phyloP scores from a whole-genome alignment of 2,888 invertebrate genomes.

The Dichetophora obliterata region DNA sequence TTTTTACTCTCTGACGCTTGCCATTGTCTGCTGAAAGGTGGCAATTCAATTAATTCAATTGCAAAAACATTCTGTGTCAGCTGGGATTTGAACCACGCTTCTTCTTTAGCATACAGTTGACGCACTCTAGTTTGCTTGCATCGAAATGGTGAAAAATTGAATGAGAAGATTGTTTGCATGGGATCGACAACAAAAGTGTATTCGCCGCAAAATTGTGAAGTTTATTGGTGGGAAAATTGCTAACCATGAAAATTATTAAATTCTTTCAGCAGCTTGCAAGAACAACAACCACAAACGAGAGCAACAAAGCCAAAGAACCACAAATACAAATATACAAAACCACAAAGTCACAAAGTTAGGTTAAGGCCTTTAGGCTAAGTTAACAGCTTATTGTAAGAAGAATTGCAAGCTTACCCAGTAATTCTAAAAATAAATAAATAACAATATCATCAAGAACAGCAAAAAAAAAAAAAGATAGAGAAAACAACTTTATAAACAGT shows the following conservation, averaged over 20 bases:
- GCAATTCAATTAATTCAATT: too few relatives aligned
- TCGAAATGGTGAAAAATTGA: too few relatives aligned
- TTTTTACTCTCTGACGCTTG: too few relatives aligned
- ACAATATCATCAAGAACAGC: neutral
- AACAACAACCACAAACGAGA: neutral
- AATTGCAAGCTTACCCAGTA: too few relatives aligned
- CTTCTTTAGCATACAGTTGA: too few relatives aligned
- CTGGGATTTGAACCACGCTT: too few relatives aligned
- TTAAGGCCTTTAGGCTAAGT: neutral
- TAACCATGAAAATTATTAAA: constrained; percentile 16
- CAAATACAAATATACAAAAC: constrained; percentile 11
- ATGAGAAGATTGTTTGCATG: too few relatives aligned
- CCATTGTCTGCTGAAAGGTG: too few relatives aligned
- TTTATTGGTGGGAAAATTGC: constrained; percentile 14
- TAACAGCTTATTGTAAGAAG: constrained; percentile 6
- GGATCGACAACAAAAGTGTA: too few relatives aligned
- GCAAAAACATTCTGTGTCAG: too few relatives aligned
- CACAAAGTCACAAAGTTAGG: neutral
- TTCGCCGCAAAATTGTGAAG: neutral
- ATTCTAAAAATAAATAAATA: too few relatives aligned
- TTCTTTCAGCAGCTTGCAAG: neutral
- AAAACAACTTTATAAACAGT: neutral
- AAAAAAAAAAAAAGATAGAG: neutral
- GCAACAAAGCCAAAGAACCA: constrained; percentile 17
- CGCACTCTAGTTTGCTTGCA: too few relatives aligned